Percentiles rank a stretch among this genome's conserved stretches.
Evolutionary conservation across 2,113 vertebrate genomes (phyloP).

Genomic region (Alligator mississippiensis): DNA sequence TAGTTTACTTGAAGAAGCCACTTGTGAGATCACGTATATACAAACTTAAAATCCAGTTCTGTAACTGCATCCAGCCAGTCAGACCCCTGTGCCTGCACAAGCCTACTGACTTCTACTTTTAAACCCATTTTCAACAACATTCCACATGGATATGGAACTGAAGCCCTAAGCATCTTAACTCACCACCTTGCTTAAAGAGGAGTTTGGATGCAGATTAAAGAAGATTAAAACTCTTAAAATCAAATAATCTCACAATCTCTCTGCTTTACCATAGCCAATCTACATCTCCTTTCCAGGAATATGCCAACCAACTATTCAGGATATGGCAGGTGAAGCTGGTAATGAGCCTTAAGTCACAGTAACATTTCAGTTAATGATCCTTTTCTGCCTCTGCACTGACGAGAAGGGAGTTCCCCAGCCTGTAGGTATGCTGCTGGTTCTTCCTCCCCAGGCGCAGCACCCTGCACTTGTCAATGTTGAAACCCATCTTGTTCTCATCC

Average conservation of each 20-base stretch:
- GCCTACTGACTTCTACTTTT: not conserved
- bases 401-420: too few relatives aligned
- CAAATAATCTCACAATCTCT: slow-evolving; percentile 27
- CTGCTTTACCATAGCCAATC: slow-evolving; percentile 53
- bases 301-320: slow-evolving; percentile 51
- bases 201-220: not conserved
- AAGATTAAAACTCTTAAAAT: slow-evolving; percentile 10
- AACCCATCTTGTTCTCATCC: too few relatives aligned
- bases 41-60: not conserved
- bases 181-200: not conserved
- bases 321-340: slow-evolving; percentile 49
- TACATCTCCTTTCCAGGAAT: slow-evolving; percentile 52
- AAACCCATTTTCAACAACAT: not conserved
- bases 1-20: not conserved
- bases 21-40: not conserved
- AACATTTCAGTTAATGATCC: slow-evolving; percentile 10
- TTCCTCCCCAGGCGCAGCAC: too few relatives aligned
- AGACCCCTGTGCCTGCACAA: not conserved
- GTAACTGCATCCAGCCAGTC: not conserved
- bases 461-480: too few relatives aligned
- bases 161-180: not conserved
- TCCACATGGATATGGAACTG: not conserved
- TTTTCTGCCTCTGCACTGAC: too few relatives aligned
- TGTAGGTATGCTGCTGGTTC: too few relatives aligned
- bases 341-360: slow-evolving; percentile 59